phyloP scores from a whole-genome alignment of 2,888 invertebrate genomes.

The Amphipyra tragopoginis region DNA sequence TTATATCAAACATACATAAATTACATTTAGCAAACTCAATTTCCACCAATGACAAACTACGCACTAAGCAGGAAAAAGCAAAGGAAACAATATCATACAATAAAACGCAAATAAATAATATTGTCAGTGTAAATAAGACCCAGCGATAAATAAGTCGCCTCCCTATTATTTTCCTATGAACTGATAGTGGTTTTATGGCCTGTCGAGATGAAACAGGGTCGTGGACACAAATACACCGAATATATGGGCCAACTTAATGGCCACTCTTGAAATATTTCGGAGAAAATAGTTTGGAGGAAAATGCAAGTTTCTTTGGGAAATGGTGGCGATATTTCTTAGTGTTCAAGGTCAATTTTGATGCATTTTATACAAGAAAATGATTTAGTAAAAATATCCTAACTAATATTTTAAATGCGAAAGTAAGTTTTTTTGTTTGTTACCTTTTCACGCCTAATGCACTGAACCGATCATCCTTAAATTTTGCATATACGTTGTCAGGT shows the following conservation, averaged over 20 bases:
- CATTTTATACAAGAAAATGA: too few relatives aligned
- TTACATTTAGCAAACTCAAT: constrained; percentile 1
- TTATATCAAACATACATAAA: not conserved
- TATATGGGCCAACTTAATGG: constrained; percentile 65
- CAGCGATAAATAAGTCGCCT: constrained; percentile 49
- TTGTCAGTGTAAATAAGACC: constrained; percentile 53
- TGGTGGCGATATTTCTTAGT: not conserved
- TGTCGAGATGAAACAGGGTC: constrained; percentile 59
- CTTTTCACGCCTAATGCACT: too few relatives aligned
- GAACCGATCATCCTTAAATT: too few relatives aligned
- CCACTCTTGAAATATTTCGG: constrained; percentile 60
- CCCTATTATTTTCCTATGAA: constrained; percentile 71
- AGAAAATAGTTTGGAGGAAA: constrained; percentile 26
- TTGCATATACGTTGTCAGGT: too few relatives aligned
- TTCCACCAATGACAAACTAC: not conserved
- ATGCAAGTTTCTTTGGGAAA: not conserved
- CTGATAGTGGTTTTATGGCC: constrained; percentile 63
- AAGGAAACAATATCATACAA: constrained; percentile 40
- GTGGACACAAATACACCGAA: constrained; percentile 57
- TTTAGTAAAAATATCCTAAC: too few relatives aligned
- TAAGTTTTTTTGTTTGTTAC: too few relatives aligned
- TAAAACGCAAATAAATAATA: constrained; percentile 50
- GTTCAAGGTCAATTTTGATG: not conserved
- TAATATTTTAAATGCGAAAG: too few relatives aligned
- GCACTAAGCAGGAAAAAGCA: constrained; percentile 26